Evolutionary conservation across 2,797 vertebrate genomes (phyloP), one percentile per base, ranked within the genome.

Genomic region (Ctenopoma multispine): DNA sequence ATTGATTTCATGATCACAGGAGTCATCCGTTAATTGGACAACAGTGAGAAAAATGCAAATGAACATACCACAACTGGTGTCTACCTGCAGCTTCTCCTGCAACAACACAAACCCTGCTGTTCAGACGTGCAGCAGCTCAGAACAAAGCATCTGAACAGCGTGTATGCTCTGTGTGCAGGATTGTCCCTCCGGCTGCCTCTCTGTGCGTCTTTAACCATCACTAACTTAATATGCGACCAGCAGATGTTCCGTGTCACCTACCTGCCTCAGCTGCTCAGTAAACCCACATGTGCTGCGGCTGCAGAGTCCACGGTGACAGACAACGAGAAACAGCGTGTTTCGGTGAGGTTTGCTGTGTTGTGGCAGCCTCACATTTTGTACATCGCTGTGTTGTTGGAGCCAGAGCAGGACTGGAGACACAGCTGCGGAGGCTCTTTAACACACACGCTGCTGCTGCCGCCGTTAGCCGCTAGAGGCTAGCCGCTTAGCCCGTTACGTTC

Each of bases 61-160:
- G 13, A 56, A 43, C 38, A 44, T n/a, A n/a, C 24, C 17, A 9
- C 14, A 7, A 21, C 38, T 29, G 12, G 38, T 21, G 21, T 54
- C 4, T 10, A 68, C 60, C 69, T 66, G 56, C 67, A 47, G 13
- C 11, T 34, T 8, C 11, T 40, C 14, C 66, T 59, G 72, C 64
- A 77, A 27, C 50, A 58, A 73, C 47, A 46, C 20, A 51, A 56
- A 74, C 68, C 3, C 41, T 44, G 69, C 73, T 31, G 76, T 65
- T 64, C 6, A 18, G 4, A 63, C 54, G 14, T 54, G 80, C 74
- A 63, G 79, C 80, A 71, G 59, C 77, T 17, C 80, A 85, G 87
- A 84, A 86, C 82, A 87, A 88, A 89, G 86, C 81, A 29, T 72
- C 34, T 63, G 7, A 70, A 79, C 72, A 56, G 74, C 10, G 68